A percentile compares a stretch with the other conserved stretches of the same genome.
Conservation (phyloP, 2,888 invertebrate species). For the Ariolimax columbianus region DNA sequence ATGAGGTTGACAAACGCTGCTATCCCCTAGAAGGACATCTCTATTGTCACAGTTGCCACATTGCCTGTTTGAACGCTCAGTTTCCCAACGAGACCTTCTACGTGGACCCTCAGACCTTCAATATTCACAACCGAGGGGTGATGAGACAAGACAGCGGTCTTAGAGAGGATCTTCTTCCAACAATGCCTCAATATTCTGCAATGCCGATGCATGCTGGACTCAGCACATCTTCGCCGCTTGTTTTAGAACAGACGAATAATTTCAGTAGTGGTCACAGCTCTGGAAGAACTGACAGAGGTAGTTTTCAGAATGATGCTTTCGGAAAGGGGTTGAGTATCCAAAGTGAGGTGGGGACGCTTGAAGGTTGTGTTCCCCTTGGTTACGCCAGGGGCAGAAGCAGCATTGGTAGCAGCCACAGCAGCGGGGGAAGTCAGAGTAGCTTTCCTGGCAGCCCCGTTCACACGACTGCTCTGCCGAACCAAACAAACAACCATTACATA, state of each 20-base stretch:
- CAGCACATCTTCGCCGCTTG: slow-evolving; percentile 40
- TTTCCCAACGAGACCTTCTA: slow-evolving; percentile 73
- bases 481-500: background rate
- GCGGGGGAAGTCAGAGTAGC: slow-evolving; percentile 49
- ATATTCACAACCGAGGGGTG: slow-evolving; percentile 67
- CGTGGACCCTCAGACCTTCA: slow-evolving; percentile 70
- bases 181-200: slow-evolving; percentile 63
- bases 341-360: background rate
- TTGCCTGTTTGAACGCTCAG: slow-evolving; percentile 82
- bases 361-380: background rate
- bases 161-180: slow-evolving; percentile 59
- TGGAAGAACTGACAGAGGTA: slow-evolving; percentile 3
- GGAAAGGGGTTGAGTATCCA: background rate
- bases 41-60: slow-evolving; percentile 95
- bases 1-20: slow-evolving; percentile 97
- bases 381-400: slow-evolving; percentile 38
- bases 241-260: slow-evolving; percentile 36
- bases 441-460: slow-evolving; percentile 45
- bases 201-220: slow-evolving; percentile 55
- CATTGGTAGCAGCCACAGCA: slow-evolving; percentile 49
- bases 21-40: slow-evolving; percentile 95
- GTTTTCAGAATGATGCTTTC: background rate
- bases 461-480: slow-evolving; percentile 1
- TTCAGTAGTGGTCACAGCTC: slow-evolving; percentile 19
- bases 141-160: slow-evolving; percentile 50